phyloP scores from a whole-genome alignment of 1,140 invertebrate species.

The Thereuonema tuberculata region DNA sequence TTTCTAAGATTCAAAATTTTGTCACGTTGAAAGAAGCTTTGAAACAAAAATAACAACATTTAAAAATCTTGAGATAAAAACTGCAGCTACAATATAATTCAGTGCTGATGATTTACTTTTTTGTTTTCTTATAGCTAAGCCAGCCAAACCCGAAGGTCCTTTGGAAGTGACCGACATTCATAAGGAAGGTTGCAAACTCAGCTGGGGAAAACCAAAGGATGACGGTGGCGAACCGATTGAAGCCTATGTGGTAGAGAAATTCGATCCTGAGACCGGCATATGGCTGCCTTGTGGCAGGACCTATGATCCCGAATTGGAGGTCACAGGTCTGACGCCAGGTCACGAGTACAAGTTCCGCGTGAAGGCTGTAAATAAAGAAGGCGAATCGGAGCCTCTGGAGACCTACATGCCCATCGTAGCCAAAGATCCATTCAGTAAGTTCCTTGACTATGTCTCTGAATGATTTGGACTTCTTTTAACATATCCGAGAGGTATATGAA shows the following conservation, averaged over 20 bases:
- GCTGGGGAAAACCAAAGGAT: conserved; percentile 93
- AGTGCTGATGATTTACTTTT: conserved; percentile 14
- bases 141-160: conserved; percentile 83
- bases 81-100: too few species aligned
- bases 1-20: too few species aligned
- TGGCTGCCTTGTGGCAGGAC: conserved; percentile 79
- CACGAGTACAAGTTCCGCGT: conserved; percentile 98
- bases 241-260: conserved; percentile 90
- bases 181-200: conserved; percentile 87
- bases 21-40: too few species aligned
- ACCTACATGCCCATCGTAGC: conserved; percentile 81
- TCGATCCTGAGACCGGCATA: conserved; percentile 74
- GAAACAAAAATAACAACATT: too few species aligned
- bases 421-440: conserved; percentile 91
- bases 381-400: conserved; percentile 91
- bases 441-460: neutral
- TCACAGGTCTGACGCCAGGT: conserved; percentile 73
- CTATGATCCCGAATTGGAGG: conserved; percentile 67
- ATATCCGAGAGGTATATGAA: neutral
- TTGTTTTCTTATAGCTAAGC: conserved; percentile 55
- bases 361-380: conserved; percentile 91
- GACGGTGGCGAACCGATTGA: conserved; percentile 93
- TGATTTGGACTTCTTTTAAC: too few species aligned
- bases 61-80: too few species aligned
- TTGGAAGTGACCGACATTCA: conserved; percentile 87